Evolutionary conservation across 1,140 invertebrate genomes (phyloP).

Genomic region (Formica exsecta): DNA sequence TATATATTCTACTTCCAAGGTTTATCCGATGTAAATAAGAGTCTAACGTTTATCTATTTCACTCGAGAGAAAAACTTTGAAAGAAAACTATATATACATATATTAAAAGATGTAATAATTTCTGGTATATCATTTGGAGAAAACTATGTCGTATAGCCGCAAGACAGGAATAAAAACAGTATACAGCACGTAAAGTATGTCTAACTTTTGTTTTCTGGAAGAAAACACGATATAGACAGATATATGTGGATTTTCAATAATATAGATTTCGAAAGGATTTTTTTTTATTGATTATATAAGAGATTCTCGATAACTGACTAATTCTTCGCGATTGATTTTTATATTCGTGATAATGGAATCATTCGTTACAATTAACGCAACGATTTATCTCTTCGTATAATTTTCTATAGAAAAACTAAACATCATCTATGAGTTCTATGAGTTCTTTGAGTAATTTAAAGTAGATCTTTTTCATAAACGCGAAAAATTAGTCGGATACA

Average conservation of each 20-base stretch:
- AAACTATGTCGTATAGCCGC: neutral
- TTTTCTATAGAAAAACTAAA: neutral
- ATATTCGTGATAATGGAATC: neutral
- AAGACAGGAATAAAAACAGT: neutral
- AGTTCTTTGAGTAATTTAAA: no score
- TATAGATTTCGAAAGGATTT: neutral
- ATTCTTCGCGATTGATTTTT: neutral
- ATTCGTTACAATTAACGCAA: neutral
- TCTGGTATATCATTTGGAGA: constrained; percentile 3
- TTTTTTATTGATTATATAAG: neutral
- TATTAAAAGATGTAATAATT: constrained; percentile 11
- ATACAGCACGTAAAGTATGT: neutral
- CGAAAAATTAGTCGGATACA: neutral
- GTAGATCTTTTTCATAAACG: neutral
- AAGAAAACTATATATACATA: neutral
- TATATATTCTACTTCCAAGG: constrained; percentile 30
- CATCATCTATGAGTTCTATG: no score
- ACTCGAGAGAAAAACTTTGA: neutral
- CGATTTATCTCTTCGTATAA: neutral
- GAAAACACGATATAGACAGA: neutral
- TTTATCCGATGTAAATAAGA: constrained; percentile 45
- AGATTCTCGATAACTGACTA: neutral
- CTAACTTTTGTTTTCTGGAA: neutral
- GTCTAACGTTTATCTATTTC: neutral
- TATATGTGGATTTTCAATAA: no score